A percentile compares a stretch with the other conserved stretches of the same genome.
These are phyloP conservation scores for Thymelicus acteon DNA, from an alignment of 2,888 invertebrate species.

Conservation along the genomic window DNA sequence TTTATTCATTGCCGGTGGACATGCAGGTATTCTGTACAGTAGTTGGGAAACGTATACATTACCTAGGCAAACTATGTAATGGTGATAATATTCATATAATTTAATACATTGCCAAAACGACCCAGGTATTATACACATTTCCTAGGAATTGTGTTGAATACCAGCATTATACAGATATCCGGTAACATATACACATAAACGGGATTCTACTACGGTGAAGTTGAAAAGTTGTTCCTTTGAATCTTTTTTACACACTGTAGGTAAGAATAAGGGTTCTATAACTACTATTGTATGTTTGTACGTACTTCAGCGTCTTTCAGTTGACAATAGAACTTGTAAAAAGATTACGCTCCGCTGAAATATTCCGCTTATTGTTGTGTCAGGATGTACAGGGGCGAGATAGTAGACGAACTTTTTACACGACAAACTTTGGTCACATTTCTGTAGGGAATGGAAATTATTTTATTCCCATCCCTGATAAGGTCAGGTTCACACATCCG, in stretches of 20 bases:
- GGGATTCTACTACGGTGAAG: too few species aligned
- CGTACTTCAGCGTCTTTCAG: slow-evolving; percentile 13
- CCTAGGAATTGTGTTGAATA: too few species aligned
- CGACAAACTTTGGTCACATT: slow-evolving; percentile 24
- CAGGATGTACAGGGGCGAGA: slow-evolving; percentile 12
- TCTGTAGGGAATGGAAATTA: slow-evolving; percentile 29
- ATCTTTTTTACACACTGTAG: neutral
- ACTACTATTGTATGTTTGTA: slow-evolving; percentile 35
- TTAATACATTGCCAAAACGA: too few species aligned
- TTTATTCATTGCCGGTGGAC: too few species aligned
- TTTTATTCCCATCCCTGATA: slow-evolving; percentile 20
- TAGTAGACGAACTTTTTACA: slow-evolving; percentile 19
- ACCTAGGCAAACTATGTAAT: too few species aligned
- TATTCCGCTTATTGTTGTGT: slow-evolving; percentile 26
- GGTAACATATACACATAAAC: too few species aligned
- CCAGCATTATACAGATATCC: too few species aligned
- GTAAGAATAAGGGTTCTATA: slow-evolving; percentile 37
- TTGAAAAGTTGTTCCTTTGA: too few species aligned
- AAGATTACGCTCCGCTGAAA: slow-evolving; percentile 27
- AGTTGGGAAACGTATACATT: too few species aligned
- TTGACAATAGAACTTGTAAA: slow-evolving; percentile 22
- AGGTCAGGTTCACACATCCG: neutral
- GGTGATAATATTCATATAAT: too few species aligned
- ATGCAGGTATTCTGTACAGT: too few species aligned
- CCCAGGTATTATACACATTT: too few species aligned